Percentiles rank a stretch among this genome's conserved stretches.
Evolutionary conservation across 2,113 vertebrate species (phyloP).

Genomic region (Oreochromis tanganicae): DNA sequence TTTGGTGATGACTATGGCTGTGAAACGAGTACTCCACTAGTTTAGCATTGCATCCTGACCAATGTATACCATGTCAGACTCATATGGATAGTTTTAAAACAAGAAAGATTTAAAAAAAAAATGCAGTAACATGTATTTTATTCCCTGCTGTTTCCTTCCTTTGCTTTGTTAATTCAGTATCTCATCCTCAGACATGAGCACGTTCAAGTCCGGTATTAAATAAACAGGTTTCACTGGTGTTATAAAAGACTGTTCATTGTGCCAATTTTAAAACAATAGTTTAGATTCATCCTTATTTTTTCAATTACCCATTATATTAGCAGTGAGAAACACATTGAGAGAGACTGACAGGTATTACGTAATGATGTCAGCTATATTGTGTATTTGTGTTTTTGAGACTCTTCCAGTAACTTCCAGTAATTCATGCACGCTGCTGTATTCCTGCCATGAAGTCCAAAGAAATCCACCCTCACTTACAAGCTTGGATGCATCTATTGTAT

Average conservation of each 20-base stretch:
- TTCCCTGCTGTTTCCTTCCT: background rate
- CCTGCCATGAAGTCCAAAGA: slow-evolving; percentile 4
- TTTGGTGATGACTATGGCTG: background rate
- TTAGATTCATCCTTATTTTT: background rate
- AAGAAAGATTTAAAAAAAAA: background rate
- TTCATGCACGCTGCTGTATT: slow-evolving; percentile 11
- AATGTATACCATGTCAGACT: background rate
- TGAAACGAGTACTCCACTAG: background rate
- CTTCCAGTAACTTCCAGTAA: slow-evolving; percentile 18
- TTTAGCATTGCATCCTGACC: background rate
- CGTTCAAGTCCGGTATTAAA: background rate
- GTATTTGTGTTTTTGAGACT: background rate
- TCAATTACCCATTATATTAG: background rate
- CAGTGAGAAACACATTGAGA: background rate
- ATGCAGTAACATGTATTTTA: background rate
- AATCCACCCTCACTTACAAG: background rate
- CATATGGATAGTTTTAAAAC: background rate
- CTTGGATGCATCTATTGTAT: slow-evolving; percentile 1
- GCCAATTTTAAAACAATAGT: background rate
- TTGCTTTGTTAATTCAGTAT: background rate
- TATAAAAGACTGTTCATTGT: background rate
- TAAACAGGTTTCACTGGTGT: background rate
- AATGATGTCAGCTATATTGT: background rate
- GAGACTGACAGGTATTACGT: background rate
- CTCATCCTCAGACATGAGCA: background rate